Conservation (phyloP, 2,113 vertebrate species). For the Paramisgurnus dabryanus region DNA sequence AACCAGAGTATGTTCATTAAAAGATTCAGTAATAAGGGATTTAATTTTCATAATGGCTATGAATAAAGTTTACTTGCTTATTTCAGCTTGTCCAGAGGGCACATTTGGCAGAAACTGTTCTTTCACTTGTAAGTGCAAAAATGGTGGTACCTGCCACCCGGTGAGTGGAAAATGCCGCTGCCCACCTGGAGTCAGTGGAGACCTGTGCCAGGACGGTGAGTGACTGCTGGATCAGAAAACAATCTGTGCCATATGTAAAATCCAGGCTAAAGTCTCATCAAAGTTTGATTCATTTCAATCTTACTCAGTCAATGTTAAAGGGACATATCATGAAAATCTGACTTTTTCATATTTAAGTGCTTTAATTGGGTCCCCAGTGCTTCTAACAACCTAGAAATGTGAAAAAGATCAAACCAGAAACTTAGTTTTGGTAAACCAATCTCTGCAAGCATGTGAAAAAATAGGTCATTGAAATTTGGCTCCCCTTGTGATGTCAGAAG, state of each 20-base stretch:
- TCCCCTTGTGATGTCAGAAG: no score
- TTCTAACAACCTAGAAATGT: no score
- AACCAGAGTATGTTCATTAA: slow-evolving; percentile 84
- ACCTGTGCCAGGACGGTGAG: slow-evolving; percentile 89
- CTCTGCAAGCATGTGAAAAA: no score
- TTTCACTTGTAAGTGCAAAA: slow-evolving; percentile 83
- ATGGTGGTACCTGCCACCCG: slow-evolving; percentile 84
- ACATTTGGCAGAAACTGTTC: slow-evolving; percentile 90
- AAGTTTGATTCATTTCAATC: no score
- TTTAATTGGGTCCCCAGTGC: no score
- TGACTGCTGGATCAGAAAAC: neutral
- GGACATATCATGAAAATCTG: no score
- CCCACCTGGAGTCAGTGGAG: slow-evolving; percentile 84
- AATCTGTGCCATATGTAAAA: slow-evolving; percentile 2
- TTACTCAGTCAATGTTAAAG: no score
- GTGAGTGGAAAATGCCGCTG: slow-evolving; percentile 83
- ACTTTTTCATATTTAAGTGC: no score
- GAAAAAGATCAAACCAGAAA: no score
- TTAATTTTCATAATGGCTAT: neutral
- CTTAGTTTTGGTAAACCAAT: no score
- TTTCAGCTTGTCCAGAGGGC: slow-evolving; percentile 81
- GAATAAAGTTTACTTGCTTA: slow-evolving; percentile 30
- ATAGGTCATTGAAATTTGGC: no score
- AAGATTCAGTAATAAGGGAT: neutral
- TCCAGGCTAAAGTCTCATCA: neutral